Evolutionary conservation across 2,797 vertebrate species (phyloP).

Genomic region (Nyctalus aviator): DNA sequence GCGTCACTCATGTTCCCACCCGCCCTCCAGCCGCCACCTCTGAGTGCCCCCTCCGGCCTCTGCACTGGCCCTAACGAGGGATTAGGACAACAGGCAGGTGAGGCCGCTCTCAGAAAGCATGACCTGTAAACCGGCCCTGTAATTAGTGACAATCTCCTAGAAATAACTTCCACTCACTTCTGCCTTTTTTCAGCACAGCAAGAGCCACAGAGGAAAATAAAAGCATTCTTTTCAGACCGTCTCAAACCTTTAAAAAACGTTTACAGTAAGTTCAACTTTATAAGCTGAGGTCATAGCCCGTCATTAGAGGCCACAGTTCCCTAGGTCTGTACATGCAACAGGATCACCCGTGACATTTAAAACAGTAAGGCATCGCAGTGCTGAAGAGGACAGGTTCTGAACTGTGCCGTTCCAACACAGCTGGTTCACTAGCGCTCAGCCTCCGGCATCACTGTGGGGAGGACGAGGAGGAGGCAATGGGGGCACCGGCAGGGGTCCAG

Average conservation of each 20-base stretch:
- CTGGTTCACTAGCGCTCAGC: neutral
- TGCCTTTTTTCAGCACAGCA: slow-evolving; percentile 22
- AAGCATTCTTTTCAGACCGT: neutral
- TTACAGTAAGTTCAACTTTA: neutral
- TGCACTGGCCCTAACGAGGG: neutral
- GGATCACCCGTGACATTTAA: neutral
- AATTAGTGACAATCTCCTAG: neutral
- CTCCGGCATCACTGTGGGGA: neutral
- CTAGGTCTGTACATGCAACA: rapidly evolving
- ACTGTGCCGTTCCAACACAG: neutral
- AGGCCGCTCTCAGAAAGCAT: neutral
- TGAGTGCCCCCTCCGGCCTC: neutral
- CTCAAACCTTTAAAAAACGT: neutral
- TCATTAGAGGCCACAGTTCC: neutral
- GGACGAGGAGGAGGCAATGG: neutral
- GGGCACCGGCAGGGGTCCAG: too few relatives aligned
- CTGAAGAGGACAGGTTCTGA: neutral
- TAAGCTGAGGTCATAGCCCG: neutral
- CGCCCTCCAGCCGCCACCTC: neutral
- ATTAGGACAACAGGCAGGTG: neutral
- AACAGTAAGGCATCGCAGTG: neutral
- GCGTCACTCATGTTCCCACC: rapidly evolving
- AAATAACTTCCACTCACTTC: neutral
- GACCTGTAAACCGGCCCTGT: neutral
- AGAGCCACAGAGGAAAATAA: slow-evolving; percentile 26